Conservation (phyloP, 2,113 vertebrate genomes). For the Platysternon megacephalum region DNA sequence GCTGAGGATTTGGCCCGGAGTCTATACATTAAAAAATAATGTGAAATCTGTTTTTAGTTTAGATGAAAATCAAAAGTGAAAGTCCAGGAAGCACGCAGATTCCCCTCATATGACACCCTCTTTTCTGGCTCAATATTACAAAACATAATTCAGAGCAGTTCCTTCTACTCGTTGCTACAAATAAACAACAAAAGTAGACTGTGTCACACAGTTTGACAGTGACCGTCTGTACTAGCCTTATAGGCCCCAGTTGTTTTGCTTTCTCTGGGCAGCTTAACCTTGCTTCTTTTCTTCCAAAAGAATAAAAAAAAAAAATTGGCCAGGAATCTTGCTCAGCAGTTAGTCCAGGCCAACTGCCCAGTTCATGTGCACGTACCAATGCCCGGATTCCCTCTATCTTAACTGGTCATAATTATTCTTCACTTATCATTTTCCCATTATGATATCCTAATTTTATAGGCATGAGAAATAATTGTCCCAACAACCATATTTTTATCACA, state of each 20-base stretch:
- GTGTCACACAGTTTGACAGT: slow-evolving; percentile 54
- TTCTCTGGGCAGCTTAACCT: slow-evolving; percentile 29
- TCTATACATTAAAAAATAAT: background rate
- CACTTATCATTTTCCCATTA: background rate
- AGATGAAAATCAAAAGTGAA: slow-evolving; percentile 67
- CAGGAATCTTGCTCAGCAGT: background rate
- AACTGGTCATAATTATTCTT: background rate
- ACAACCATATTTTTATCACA: background rate
- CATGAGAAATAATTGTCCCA: background rate
- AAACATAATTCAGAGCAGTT: slow-evolving; percentile 27
- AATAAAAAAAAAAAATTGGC: background rate
- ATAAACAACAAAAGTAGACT: slow-evolving; percentile 57
- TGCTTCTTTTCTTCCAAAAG: background rate
- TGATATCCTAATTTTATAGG: background rate
- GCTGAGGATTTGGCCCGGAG: background rate
- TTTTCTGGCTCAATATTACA: slow-evolving; percentile 4
- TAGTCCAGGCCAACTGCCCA: background rate
- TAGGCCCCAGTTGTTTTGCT: slow-evolving; percentile 33
- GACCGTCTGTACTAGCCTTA: slow-evolving; percentile 38
- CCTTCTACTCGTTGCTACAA: slow-evolving; percentile 32
- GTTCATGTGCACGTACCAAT: background rate
- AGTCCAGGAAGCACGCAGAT: slow-evolving; percentile 25
- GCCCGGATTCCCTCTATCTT: background rate
- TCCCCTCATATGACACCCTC: slow-evolving; percentile 12
- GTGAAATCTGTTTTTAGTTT: background rate